Base-by-base conservation (phyloP, 2,797 vertebrate genomes). In the Tinamus major region DNA sequence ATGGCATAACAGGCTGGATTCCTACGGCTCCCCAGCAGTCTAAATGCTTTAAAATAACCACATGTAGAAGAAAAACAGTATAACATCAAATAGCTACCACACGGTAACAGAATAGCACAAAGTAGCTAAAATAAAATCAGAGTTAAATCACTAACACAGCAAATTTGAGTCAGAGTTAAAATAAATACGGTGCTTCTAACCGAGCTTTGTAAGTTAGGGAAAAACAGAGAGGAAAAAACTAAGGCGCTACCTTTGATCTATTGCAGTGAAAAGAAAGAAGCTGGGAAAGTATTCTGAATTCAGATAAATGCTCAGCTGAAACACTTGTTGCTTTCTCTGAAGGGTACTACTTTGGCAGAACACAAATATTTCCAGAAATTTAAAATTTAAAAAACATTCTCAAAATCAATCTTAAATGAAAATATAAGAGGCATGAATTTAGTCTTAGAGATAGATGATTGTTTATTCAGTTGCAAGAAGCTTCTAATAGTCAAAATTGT, bases 131-230 rank as follows among this genome's bases (percentile, higher is more conserved):
- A 46, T 18, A 19, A 87, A 20, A 3, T 4, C 23, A 84, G 13
- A 84, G 46, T 20, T 39, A 41, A 20, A 62, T 46, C 33, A 53
- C 14, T 64, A 69, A 35, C 14, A 24, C n/a, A 31, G 17, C n/a
- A 39, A 79, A 53, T 27, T 18, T 17, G 27, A 67, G n/a, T 58
- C 68, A 77, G 10, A 77, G 39, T 15, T 61, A 12, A 83, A 59
- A 37, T 55, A 41, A 75, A 75, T 11, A 33, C 6, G 70, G 33
- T 16, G 8, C 44, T 87, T 64, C 35, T 49, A 62, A 56, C 13
- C 0, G 0, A 75, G n/a, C 20, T 12, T 26, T 44, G 4, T 14
- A 67, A 49, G 6, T 14, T 42, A 33, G 14, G 59, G 27, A 37
- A 19, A 39, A 37, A 48, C 35, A 77, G 33, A 44, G n/a, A 64